Percentiles rank a stretch among this genome's conserved stretches.
Evolutionary conservation across 2,113 vertebrate genomes (phyloP).

Genomic region (Caretta caretta): DNA sequence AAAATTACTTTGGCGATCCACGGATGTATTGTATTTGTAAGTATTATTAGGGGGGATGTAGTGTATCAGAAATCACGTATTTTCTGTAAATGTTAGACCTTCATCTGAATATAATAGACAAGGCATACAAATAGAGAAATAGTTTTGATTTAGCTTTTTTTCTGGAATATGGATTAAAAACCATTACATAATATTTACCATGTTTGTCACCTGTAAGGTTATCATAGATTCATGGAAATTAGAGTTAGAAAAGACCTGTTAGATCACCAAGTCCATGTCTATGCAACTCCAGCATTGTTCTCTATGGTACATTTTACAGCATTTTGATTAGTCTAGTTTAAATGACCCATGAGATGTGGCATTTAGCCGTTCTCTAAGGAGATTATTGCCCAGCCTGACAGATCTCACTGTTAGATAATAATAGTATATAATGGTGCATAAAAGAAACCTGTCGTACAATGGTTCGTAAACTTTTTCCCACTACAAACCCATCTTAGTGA

Average conservation of each 20-base stretch:
- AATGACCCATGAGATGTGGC: background rate
- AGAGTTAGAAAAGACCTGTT: background rate
- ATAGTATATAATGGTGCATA: background rate
- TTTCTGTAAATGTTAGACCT: background rate
- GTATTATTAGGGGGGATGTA: conserved; percentile 42
- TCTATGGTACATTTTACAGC: background rate
- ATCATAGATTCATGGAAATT: background rate
- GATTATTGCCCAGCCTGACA: background rate
- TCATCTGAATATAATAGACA: background rate
- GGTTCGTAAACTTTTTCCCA: background rate
- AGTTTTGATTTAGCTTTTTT: background rate
- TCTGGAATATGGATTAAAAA: background rate
- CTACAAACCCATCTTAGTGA: background rate
- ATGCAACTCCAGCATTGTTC: background rate
- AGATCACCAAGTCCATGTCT: background rate
- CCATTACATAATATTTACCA: background rate
- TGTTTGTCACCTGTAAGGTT: background rate
- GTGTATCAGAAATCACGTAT: background rate
- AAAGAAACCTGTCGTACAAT: background rate
- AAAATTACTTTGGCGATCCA: conserved; percentile 85
- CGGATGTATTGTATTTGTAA: conserved; percentile 80
- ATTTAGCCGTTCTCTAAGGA: background rate
- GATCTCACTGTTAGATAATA: background rate
- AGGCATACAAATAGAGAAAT: background rate
- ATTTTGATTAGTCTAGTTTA: background rate